A percentile compares a stretch with the other conserved stretches of the same genome.
Conservation (phyloP, 2,113 vertebrate species). For the Carettochelys insculpta region DNA sequence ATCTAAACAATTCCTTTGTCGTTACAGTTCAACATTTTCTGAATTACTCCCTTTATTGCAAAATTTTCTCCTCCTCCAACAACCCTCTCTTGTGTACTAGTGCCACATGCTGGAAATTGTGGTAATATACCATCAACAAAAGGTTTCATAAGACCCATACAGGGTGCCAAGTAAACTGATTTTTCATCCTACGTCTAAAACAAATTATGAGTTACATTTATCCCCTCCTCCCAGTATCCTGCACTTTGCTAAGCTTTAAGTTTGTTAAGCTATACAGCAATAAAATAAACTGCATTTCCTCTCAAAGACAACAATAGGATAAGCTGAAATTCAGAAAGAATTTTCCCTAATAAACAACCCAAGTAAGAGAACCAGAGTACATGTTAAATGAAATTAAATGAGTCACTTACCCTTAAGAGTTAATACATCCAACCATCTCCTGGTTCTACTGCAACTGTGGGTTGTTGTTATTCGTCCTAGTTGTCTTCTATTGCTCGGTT, state of each 20-base stretch:
- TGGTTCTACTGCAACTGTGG: neutral
- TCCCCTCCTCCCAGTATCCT: neutral
- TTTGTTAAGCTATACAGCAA: neutral
- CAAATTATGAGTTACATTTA: neutral
- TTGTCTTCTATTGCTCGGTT: neutral
- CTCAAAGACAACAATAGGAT: neutral
- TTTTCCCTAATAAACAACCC: conserved; percentile 2
- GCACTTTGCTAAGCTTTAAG: neutral
- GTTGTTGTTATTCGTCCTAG: neutral
- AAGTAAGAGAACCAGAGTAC: neutral
- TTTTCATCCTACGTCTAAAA: neutral
- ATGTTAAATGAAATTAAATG: neutral
- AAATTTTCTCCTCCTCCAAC: conserved; percentile 15
- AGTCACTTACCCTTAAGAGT: neutral
- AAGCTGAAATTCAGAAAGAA: neutral
- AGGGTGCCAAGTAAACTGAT: neutral
- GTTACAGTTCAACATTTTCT: neutral
- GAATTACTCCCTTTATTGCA: neutral
- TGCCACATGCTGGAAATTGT: conserved; percentile 59
- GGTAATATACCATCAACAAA: neutral
- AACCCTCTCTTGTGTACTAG: conserved; percentile 45
- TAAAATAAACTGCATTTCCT: neutral
- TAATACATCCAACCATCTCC: neutral
- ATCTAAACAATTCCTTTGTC: neutral
- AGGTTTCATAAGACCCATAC: neutral